Base-by-base conservation (phyloP, 2,888 invertebrate genomes). In the Harmothoe impar region DNA sequence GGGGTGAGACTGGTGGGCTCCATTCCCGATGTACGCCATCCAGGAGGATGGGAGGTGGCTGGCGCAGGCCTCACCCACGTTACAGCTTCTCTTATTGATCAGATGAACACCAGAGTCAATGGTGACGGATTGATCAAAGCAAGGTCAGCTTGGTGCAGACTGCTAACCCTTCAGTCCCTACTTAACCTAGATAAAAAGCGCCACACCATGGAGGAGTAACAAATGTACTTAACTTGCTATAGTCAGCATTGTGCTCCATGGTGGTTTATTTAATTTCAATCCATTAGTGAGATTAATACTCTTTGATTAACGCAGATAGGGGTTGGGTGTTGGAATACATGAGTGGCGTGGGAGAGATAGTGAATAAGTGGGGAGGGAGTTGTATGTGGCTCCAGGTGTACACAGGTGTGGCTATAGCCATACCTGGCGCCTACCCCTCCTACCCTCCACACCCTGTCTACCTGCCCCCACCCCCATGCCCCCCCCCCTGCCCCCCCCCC, bases 401-500 rank as follows among this genome's bases (percentile, higher is more conserved):
- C 68, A 72, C 72, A 72, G 72, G 72, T 72, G 72, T 72, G 72
- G 29, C 29, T n/a, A n/a, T 15, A 25, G 72, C 72, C 15, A 25
- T 72, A 72, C 72, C 72, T 72, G 72, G 72, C 72, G 31, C 72
- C 72, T 72, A 62, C n/a, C 62, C 43, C 43, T 43, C 43, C 43
- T 5, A 20, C 62, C 62, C 20, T 3, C 62, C n/a, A 62, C 20
- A 3, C 62, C 62, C 20, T n/a, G n/a, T n/a, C 23, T 62, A n/a
- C 62, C 54, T 52, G 54, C 54, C 54, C 54, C 54, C 54, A 52
- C 54, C 10, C 54, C 54, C 20, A 20, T n/a, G 20, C 3, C n/a
- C 62, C n/a, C 43, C 43, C 43, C 43, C 43, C 43, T 5, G 7
- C 20, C 62, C 3, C 62, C 62, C 15, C 20, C 3, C 62, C 62